Evolutionary conservation across 1,140 invertebrate genomes (phyloP), one percentile per base, ranked within the genome.

Genomic region (Samia ricini): DNA sequence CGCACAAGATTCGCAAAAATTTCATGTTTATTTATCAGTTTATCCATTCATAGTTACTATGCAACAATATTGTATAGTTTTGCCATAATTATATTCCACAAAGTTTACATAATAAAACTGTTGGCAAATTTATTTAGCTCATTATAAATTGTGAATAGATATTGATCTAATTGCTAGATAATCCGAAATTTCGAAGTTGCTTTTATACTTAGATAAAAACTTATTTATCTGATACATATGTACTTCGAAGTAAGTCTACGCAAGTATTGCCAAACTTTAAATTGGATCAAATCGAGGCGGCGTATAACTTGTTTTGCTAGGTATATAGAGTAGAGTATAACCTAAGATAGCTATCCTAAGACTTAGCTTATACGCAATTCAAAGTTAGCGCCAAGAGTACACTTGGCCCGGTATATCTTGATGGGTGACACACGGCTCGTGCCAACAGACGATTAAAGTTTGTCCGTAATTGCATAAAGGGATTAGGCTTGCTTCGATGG

Each of bases 281-380:
- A 67, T 67, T 63, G 65, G 65, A 60, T 67, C 62, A 67, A 63
- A 67, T 66, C 49, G 65, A 26, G 50, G 65, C 65, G 29, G 36
- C 15, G 63, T 33, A 29, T 23, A 48, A 26, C 29, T 56, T 49
- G 50, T 21, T 42, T 8, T 4, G 6, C 24, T 29, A 57, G 23
- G 29, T 57, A 21, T 57, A 36, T 20, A 20, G 6, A 2, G 33
- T 4, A 12, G 33, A 15, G 33, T 42, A 42, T 42, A 42, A 42
- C 4, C 33, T 42, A 7, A 22, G 19, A 15, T 18, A 51, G 4
- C 50, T n/a, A n/a, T n/a, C n/a, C 50, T 19, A 29, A 2, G 54
- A 51, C 59, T 61, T 50, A 52, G 55, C 55, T 57, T 23, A 57
- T 48, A 61, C 49, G 29, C 56, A 51, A 54, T 49, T 51, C 36